A percentile compares a stretch with the other conserved stretches of the same genome.
Conservation (phyloP, 2,113 vertebrate genomes). For the Leucosticte australis region DNA sequence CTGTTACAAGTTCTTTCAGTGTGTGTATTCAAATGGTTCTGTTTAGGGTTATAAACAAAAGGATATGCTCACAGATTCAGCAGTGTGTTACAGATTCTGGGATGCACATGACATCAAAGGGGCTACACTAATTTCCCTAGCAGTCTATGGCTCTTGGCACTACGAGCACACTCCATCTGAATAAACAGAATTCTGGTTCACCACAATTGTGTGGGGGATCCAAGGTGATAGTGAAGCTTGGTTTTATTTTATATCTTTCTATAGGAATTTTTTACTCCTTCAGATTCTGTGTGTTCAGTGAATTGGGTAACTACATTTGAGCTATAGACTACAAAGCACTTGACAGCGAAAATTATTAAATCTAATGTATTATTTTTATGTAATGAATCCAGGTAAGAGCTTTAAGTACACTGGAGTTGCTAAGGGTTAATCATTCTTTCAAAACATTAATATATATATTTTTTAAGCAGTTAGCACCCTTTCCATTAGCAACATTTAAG, state of each 20-base stretch:
- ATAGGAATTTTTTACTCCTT: neutral
- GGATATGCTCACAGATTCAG: slow-evolving; percentile 64
- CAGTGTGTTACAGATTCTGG: slow-evolving; percentile 77
- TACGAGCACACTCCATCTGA: slow-evolving; percentile 79
- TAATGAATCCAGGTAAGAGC: neutral
- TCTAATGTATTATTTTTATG: neutral
- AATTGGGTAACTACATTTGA: neutral
- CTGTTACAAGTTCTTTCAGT: slow-evolving; percentile 66
- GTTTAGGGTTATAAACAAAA: slow-evolving; percentile 78
- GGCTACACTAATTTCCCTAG: slow-evolving; percentile 78
- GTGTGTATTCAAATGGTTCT: slow-evolving; percentile 78
- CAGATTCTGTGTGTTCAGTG: neutral
- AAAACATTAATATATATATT: neutral
- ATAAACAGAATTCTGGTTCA: slow-evolving; percentile 81
- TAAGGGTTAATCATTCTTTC: neutral
- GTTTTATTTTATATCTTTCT: neutral
- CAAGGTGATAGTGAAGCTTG: slow-evolving; percentile 74
- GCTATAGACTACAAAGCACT: neutral
- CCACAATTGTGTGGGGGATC: slow-evolving; percentile 71
- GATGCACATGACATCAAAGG: slow-evolving; percentile 92
- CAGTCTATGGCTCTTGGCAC: slow-evolving; percentile 80
- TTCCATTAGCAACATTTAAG: neutral
- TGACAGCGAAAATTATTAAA: neutral
- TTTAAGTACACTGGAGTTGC: neutral
- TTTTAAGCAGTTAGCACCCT: neutral